Evolutionary conservation across 1,140 invertebrate genomes (phyloP), one percentile per base, ranked within the genome.

Genomic region (Eufriesea mexicana): DNA sequence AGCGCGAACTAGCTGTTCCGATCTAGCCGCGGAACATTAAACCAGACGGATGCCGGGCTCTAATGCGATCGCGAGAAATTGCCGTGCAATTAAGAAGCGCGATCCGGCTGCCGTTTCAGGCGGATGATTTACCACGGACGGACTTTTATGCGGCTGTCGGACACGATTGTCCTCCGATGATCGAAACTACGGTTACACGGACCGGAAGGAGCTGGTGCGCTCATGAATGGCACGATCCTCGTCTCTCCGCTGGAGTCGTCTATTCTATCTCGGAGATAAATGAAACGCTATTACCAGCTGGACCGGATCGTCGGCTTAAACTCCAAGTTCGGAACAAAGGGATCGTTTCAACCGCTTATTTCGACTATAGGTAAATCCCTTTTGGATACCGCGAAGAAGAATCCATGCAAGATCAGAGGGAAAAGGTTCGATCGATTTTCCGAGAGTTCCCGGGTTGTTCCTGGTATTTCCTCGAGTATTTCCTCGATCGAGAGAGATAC

Each of bases 211-310:
- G 66, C 71, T 79, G 54, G 55, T 47, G 62, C 25, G 66, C 79
- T 86, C 82, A 72, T 55, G 72, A 82, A 61, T 76, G 49, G 66
- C 45, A 12, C 49, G 77, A 81, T 73, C 72, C 80, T 80, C 83
- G 77, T 47, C 55, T 51, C 59, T 51, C 59, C 57, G 25, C 47
- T 25, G 25, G 49, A 54, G 47, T 25, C 45, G 59, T 86, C 35
- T 64, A 66, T 79, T 87, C 57, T 23, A 62, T 5, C 20, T 20
- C 12, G 18, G 16, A 88, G 87, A 89, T 81, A 76, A 82, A 88
- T 88, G 83, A 89, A 89, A 83, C 62, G 64, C 86, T 86, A 88
- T 54, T 66, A 47, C 79, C 74, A 66, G 75, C 66, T 45, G 35
- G 23, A 49, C 51, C 47, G 20, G 51, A 77, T 81, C 42, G 68